phyloP scores from a whole-genome alignment of 2,113 vertebrate species.

The Illadopsis cleaveri region DNA sequence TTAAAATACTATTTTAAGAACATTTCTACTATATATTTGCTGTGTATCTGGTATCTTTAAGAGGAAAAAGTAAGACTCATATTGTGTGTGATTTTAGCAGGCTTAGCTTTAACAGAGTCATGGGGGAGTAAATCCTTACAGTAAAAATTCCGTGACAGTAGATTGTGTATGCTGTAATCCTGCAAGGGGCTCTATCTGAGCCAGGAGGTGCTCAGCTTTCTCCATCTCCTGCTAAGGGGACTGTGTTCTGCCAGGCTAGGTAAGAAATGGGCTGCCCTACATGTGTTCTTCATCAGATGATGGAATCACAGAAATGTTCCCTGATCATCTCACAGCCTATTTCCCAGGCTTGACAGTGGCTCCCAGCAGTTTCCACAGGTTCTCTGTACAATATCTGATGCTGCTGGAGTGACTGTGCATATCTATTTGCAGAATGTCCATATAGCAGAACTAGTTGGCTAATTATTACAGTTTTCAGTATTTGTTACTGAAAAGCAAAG shows the following conservation, averaged over 20 bases:
- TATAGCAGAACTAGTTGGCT: not conserved
- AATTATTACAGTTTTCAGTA: not conserved
- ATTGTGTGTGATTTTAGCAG: not conserved
- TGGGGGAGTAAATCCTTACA: not conserved
- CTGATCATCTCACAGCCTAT: not conserved
- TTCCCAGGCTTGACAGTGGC: not conserved
- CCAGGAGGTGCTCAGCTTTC: not conserved
- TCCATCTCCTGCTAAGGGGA: not conserved
- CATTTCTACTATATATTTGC: not conserved
- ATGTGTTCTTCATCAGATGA: not conserved
- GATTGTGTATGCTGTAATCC: not conserved
- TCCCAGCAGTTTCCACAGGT: not conserved
- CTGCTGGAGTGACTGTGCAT: not conserved
- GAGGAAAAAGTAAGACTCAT: not conserved
- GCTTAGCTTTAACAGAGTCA: rapidly evolving
- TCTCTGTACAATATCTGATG: not conserved
- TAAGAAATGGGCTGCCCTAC: not conserved
- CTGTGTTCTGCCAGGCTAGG: not conserved
- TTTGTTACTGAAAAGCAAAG: not conserved
- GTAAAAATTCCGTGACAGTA: not conserved
- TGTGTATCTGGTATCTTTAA: not conserved
- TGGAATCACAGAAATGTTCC: not conserved
- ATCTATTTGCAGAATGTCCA: not conserved
- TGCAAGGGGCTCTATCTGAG: not conserved
- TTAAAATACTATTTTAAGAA: not conserved